Conservation (phyloP, 2,888 invertebrate species). For the Sinodicranocentrus sp. region DNA sequence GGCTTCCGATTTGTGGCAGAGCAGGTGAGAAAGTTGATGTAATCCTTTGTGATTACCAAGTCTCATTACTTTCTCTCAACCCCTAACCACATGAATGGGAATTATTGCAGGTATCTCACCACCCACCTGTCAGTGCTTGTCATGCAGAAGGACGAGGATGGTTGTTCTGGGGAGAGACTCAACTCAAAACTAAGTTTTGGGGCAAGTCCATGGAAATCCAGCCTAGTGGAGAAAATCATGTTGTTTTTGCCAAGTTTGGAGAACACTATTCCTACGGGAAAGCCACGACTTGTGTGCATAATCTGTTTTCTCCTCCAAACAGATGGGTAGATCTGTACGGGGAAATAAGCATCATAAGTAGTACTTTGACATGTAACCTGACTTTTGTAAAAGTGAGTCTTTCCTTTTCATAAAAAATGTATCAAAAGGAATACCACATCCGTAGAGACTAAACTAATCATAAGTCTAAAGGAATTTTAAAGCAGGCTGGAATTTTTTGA, state of each 20-base stretch:
- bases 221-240: constrained; percentile 82
- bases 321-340: constrained; percentile 94
- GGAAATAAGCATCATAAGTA: constrained; percentile 84
- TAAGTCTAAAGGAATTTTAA: constrained; percentile 37
- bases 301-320: constrained; percentile 87
- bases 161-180: constrained; percentile 89
- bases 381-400: constrained; percentile 87
- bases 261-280: constrained; percentile 89
- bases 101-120: constrained; percentile 85
- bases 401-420: too few species aligned
- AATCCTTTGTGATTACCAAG: too few species aligned
- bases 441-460: constrained; percentile 24
- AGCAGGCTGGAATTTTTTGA: constrained; percentile 2
- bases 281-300: constrained; percentile 92
- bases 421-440: constrained; percentile 4
- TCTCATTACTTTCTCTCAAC: too few species aligned
- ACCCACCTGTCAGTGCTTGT: constrained; percentile 90
- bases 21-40: constrained; percentile 83
- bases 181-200: constrained; percentile 93
- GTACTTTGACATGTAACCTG: constrained; percentile 86
- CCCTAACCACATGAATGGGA: neutral
- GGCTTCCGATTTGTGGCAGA: constrained; percentile 89
- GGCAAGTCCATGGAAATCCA: constrained; percentile 94
- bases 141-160: constrained; percentile 88
- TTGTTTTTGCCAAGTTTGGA: constrained; percentile 81